phyloP scores from a whole-genome alignment of 1,140 invertebrate genomes.

The Coelopa frigida region DNA sequence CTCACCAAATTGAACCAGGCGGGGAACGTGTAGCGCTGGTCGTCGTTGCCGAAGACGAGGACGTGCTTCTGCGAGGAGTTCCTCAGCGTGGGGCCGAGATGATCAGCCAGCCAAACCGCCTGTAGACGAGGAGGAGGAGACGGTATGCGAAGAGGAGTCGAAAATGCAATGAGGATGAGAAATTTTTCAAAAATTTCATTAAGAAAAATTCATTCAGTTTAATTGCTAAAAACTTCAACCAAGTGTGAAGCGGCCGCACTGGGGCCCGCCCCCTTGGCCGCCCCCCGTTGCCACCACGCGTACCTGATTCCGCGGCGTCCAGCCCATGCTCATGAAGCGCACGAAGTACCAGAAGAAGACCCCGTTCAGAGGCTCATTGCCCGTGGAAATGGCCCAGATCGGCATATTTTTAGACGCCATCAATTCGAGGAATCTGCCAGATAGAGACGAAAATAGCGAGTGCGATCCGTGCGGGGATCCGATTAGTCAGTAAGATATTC shows the following conservation, averaged over 20 bases:
- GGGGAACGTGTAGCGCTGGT: constrained; percentile 59
- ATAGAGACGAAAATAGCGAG: constrained; percentile 2
- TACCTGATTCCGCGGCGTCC: constrained; percentile 55
- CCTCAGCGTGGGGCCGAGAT: constrained; percentile 62
- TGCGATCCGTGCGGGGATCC: neutral
- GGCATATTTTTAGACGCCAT: constrained; percentile 47
- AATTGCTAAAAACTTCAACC: too few species aligned
- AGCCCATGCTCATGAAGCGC: constrained; percentile 68
- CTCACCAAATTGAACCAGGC: constrained; percentile 55
- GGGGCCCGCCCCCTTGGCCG: too few species aligned
- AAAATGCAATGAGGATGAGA: too few species aligned
- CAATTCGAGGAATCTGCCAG: constrained; percentile 35
- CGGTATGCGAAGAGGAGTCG: too few species aligned
- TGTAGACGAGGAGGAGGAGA: too few species aligned
- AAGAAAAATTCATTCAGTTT: too few species aligned
- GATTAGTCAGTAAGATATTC: too few species aligned
- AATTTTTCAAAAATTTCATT: too few species aligned
- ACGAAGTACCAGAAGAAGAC: constrained; percentile 54
- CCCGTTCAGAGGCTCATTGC: constrained; percentile 60
- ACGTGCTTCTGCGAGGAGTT: constrained; percentile 51
- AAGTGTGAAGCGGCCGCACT: too few species aligned
- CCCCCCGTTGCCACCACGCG: too few species aligned
- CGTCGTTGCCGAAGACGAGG: constrained; percentile 64
- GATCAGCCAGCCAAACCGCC: constrained; percentile 56
- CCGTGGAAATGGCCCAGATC: constrained; percentile 60